A percentile compares a stretch with the other conserved stretches of the same genome.
Conservation (phyloP, 2,888 invertebrate genomes). For the Danaus chrysippus region DNA sequence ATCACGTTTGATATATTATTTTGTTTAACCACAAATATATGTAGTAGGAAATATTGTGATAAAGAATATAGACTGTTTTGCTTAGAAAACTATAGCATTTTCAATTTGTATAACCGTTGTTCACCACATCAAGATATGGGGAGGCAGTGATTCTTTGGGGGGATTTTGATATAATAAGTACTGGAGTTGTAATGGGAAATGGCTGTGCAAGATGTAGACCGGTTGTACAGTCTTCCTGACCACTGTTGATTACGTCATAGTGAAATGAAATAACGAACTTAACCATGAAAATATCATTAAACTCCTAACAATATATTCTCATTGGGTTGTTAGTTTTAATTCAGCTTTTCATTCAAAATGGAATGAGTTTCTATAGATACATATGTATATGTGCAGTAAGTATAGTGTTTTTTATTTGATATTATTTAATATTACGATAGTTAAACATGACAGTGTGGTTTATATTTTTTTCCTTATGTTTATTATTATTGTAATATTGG, state of each 20-base stretch:
- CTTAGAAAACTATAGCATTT: no score
- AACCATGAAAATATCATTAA: constrained; percentile 20
- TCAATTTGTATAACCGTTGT: constrained; percentile 12
- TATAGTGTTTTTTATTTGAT: no score
- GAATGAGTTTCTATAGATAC: no score
- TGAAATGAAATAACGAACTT: constrained; percentile 32
- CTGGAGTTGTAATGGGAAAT: constrained; percentile 40
- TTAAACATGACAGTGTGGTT: no score
- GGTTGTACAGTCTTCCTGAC: constrained; percentile 36
- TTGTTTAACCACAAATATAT: no score
- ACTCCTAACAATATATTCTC: no score
- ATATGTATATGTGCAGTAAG: no score
- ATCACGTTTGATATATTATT: not conserved
- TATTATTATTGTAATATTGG: no score
- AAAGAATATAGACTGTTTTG: not conserved
- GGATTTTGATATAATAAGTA: constrained; percentile 32
- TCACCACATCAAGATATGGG: constrained; percentile 36
- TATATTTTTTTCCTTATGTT: no score
- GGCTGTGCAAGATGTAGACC: constrained; percentile 44
- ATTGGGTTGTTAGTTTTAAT: no score
- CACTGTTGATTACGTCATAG: constrained; percentile 36
- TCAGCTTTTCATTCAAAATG: no score
- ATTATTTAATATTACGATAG: no score
- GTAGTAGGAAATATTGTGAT: not conserved
- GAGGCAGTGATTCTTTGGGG: constrained; percentile 35